Conservation (phyloP, 2,113 vertebrate species). For the Anseranas semipalmata region DNA sequence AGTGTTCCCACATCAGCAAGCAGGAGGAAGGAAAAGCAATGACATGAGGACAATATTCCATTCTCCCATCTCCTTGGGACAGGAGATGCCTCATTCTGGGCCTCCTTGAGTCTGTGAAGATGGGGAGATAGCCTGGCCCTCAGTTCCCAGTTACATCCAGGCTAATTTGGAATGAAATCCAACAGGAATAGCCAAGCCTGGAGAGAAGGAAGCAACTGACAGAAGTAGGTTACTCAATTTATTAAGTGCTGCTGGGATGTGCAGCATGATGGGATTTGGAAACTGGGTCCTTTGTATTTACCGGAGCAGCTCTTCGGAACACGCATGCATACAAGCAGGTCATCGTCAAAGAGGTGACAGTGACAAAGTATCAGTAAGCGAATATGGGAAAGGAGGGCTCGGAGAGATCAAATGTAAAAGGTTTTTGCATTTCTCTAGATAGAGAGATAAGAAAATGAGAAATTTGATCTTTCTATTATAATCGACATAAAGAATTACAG, state of each 20-base stretch:
- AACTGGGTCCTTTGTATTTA: conserved; percentile 15
- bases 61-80: not conserved
- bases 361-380: conserved; percentile 83
- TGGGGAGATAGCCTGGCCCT: not conserved
- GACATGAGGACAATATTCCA: not conserved
- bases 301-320: not conserved
- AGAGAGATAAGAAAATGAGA: conserved; percentile 46
- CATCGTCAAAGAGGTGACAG: conserved; percentile 76
- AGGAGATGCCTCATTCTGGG: not conserved
- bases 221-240: conserved; percentile 25
- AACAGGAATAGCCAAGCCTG: not conserved
- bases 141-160: not conserved
- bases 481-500: conserved; percentile 45
- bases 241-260: conserved; percentile 7
- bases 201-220: conserved; percentile 1
- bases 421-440: conserved; percentile 40
- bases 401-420: conserved; percentile 69
- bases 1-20: not conserved
- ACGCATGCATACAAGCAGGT: not conserved
- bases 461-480: conserved; percentile 63
- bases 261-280: conserved; percentile 8
- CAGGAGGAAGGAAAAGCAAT: not conserved
- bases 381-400: conserved; percentile 72
- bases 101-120: not conserved
- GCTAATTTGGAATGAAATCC: not conserved